phyloP scores from a whole-genome alignment of 1,140 invertebrate genomes.

The Hydropsyche tenuis region DNA sequence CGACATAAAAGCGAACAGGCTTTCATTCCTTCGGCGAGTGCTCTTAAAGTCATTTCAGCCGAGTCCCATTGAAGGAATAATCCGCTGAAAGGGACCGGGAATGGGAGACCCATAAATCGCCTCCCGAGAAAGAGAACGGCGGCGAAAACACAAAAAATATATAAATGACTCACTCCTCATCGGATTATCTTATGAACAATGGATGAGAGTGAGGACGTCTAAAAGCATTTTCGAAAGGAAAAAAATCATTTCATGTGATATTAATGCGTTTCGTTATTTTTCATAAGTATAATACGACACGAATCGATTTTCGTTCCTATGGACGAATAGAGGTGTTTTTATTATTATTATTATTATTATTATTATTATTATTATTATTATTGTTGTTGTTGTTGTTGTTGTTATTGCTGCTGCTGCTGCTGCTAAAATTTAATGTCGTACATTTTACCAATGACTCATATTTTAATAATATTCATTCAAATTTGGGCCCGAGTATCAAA shows the following conservation, averaged over 20 bases:
- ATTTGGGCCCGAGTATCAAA: no score
- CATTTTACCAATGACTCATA: no score
- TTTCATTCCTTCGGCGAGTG: slow-evolving; percentile 27
- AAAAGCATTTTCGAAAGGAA: slow-evolving; percentile 20
- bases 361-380: no score
- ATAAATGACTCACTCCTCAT: slow-evolving; percentile 26
- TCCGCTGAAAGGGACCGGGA: not conserved
- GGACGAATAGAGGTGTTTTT: no score
- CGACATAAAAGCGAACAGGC: slow-evolving; percentile 22
- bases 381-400: no score
- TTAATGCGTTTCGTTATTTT: slow-evolving; percentile 5
- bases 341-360: no score
- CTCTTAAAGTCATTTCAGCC: slow-evolving; percentile 27
- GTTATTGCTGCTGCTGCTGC: no score
- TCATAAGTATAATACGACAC: no score
- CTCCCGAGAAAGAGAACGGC: not conserved
- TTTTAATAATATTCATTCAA: no score
- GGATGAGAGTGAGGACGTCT: slow-evolving; percentile 34
- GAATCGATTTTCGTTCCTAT: no score
- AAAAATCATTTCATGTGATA: not conserved
- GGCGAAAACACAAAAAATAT: slow-evolving; percentile 22
- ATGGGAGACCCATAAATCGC: slow-evolving; percentile 34
- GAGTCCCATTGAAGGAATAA: slow-evolving; percentile 28
- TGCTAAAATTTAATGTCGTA: no score
- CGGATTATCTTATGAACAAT: slow-evolving; percentile 49